Percentiles rank a stretch among this genome's conserved stretches.
phyloP scores from a whole-genome alignment of 2,888 invertebrate genomes.

The Drosophila pegasa region DNA sequence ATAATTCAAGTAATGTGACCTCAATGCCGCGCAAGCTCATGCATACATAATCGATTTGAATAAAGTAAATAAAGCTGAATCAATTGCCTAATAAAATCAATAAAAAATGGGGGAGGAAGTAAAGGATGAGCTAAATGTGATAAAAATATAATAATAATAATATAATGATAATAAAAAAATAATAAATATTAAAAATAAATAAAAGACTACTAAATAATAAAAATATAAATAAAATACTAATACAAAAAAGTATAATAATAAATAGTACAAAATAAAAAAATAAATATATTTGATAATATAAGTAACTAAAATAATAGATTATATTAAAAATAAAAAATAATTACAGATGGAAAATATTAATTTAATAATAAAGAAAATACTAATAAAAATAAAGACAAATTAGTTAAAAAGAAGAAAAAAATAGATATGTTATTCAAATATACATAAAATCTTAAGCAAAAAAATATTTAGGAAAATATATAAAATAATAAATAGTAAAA shows the following conservation, averaged over 20 bases:
- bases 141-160: not conserved
- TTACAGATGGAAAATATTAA: no score
- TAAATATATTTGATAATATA: not conserved
- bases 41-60: conserved; percentile 2
- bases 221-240: not conserved
- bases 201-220: not conserved
- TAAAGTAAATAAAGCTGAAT: conserved; percentile 3
- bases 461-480: no score
- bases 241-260: not conserved
- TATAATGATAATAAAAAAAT: not conserved
- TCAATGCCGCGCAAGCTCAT: conserved; percentile 2
- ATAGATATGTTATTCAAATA: no score
- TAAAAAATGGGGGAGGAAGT: not conserved
- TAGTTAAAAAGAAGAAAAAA: no score
- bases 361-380: no score
- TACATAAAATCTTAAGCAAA: no score
- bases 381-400: no score
- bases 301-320: not conserved
- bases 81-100: not conserved
- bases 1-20: not conserved
- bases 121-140: no score
- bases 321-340: not conserved
- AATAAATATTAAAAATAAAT: no score
- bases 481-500: no score
- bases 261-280: not conserved